Evolutionary conservation across 1,140 invertebrate genomes (phyloP), one percentile per base, ranked within the genome.

Genomic region (Aphelenchoides besseyi): DNA sequence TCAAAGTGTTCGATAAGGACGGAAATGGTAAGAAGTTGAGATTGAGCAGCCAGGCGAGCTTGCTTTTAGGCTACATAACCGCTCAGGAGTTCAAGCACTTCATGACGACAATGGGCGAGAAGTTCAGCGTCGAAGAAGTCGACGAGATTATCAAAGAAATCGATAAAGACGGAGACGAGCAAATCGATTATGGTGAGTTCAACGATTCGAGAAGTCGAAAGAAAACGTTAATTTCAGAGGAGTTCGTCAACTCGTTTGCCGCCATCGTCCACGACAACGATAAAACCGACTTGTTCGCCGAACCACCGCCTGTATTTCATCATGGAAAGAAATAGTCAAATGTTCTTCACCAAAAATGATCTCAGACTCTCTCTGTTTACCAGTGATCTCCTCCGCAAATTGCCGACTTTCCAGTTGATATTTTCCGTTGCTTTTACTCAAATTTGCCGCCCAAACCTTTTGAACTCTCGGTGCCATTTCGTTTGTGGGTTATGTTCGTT

Each of bases 1-100:
- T 85, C 69, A 85, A 81, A 81, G 82, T 83, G n/a, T 83, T 83
- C 67, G 82, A 83, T 62, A 83, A 83, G 73, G 82, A 83, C 68
- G 82, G 82, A 2, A 83, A 83, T 73, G 82, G 76, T 48, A 12
- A 48, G 41, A 16, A 23, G 23, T 48, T 48, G 41, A 48, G n/a
- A n/a, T n/a, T n/a, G n/a, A n/a, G n/a, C n/a, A n/a, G n/a, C n/a
- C n/a, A n/a, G n/a, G n/a, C n/a, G n/a, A n/a, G n/a, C n/a, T n/a
- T n/a, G n/a, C n/a, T 48, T 48, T 12, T 23, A 48, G 41, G 76
- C 18, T 83, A 71, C 70, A 83, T 83, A 18, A 83, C 82, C 30
- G 83, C 82, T 35, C 81, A 85, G 55, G 82, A 83, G 69, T 83
- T 83, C 71, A 79, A 81, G 32, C 83, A 83, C 57, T 85, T 83